These are phyloP conservation scores for Mya arenaria DNA, from an alignment of 1,140 invertebrate genomes.

Conservation along the genomic window DNA sequence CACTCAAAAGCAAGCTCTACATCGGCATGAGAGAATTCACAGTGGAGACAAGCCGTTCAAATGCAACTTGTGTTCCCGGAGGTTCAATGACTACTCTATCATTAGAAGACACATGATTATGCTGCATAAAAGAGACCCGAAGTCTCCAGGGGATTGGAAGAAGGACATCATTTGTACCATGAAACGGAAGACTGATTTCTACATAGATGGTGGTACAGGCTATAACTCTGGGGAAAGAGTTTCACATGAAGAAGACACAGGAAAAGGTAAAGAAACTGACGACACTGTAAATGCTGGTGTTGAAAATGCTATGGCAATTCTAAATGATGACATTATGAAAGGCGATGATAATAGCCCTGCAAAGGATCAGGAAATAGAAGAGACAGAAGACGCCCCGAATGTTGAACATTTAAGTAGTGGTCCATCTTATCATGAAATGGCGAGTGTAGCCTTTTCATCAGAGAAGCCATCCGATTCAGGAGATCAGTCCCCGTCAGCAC, in stretches of 20 bases:
- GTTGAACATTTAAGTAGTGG: too few species aligned
- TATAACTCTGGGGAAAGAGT: slow-evolving; percentile 34
- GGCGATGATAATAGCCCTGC: too few species aligned
- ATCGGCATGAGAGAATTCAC: slow-evolving; percentile 76
- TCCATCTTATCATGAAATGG: too few species aligned
- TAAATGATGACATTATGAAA: too few species aligned
- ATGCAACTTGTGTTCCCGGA: slow-evolving; percentile 71
- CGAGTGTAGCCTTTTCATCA: too few species aligned
- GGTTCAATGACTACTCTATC: slow-evolving; percentile 76
- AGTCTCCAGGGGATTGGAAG: slow-evolving; percentile 65
- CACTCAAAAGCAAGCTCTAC: slow-evolving; percentile 75
- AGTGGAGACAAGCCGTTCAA: slow-evolving; percentile 76
- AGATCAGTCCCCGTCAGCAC: not conserved
- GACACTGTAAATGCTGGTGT: too few species aligned
- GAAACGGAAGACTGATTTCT: slow-evolving; percentile 39
- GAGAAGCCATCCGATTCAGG: too few species aligned
- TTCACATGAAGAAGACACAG: not conserved
- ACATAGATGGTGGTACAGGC: slow-evolving; percentile 40
- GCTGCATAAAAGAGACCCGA: slow-evolving; percentile 69
- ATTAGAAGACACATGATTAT: slow-evolving; percentile 77
- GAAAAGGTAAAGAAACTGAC: too few species aligned
- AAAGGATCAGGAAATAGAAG: too few species aligned
- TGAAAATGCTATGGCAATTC: too few species aligned
- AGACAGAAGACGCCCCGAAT: too few species aligned
- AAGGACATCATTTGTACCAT: slow-evolving; percentile 57